phyloP scores from a whole-genome alignment of 1,140 invertebrate genomes.

The Scaptomyza hsui region DNA sequence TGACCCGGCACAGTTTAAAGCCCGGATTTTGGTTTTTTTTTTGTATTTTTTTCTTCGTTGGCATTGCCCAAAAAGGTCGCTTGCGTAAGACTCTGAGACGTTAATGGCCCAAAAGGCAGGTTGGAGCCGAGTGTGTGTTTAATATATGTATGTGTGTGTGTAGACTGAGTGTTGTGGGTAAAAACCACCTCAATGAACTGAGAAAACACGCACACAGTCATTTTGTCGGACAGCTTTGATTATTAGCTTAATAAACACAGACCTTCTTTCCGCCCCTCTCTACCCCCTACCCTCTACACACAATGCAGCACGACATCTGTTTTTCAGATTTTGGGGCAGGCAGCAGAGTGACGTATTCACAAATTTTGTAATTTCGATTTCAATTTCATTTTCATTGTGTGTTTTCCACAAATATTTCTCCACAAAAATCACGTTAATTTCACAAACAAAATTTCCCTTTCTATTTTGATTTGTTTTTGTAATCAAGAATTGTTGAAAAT shows the following conservation, averaged over 20 bases:
- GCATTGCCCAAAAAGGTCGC: conserved; percentile 41
- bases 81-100: conserved; percentile 34
- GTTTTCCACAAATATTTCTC: not conserved
- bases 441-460: too few species aligned
- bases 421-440: too few species aligned
- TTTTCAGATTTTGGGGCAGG: conserved; percentile 2
- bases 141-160: conserved; percentile 11
- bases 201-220: conserved; percentile 11
- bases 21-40: conserved; percentile 19
- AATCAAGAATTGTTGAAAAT: too few species aligned
- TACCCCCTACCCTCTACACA: not conserved
- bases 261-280: not conserved
- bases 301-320: conserved; percentile 19
- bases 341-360: conserved; percentile 25
- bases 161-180: conserved; percentile 14
- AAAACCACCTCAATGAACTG: conserved; percentile 39
- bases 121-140: conserved; percentile 2
- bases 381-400: conserved; percentile 35
- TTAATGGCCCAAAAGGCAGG: conserved; percentile 24
- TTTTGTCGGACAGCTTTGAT: conserved; percentile 27
- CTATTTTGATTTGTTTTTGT: too few species aligned
- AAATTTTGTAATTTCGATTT: conserved; percentile 34
- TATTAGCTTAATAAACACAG: conserved; percentile 44
- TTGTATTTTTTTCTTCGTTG: conserved; percentile 2
- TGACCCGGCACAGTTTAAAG: conserved; percentile 47